A percentile compares a stretch with the other conserved stretches of the same genome.
These are phyloP conservation scores for Pangasianodon hypophthalmus DNA, from an alignment of 2,113 vertebrate species.

Conservation along the genomic window DNA sequence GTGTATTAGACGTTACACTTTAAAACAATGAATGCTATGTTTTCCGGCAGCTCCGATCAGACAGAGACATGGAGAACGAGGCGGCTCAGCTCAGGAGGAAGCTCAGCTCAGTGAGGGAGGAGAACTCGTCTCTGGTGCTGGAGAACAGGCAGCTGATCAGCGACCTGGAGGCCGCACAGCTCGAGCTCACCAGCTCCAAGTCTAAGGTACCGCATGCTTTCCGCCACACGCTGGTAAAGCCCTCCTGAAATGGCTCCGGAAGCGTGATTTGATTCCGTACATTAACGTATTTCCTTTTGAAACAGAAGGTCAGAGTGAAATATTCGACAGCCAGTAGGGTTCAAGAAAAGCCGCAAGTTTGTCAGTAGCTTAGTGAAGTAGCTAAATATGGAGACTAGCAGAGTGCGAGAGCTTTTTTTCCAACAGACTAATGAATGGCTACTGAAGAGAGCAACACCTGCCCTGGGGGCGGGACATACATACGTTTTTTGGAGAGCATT, in stretches of 20 bases:
- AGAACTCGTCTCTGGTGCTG: slow-evolving; percentile 79
- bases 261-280: not conserved
- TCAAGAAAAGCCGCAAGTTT: no score
- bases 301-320: not conserved
- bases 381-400: not conserved
- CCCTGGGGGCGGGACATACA: not conserved
- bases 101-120: slow-evolving; percentile 74
- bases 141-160: slow-evolving; percentile 79
- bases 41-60: slow-evolving; percentile 13
- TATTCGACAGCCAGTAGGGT: not conserved
- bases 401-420: not conserved
- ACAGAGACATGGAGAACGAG: slow-evolving; percentile 68
- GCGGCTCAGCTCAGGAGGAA: slow-evolving; percentile 73
- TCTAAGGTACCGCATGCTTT: slow-evolving; percentile 69
- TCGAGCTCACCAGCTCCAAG: slow-evolving; percentile 75
- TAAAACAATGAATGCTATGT: not conserved
- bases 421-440: not conserved
- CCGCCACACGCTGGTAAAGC: not conserved
- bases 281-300: no score
- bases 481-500: not conserved
- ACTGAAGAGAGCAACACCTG: not conserved
- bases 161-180: slow-evolving; percentile 77
- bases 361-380: not conserved
- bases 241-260: not conserved
- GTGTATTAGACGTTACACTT: not conserved